Percentiles rank a stretch among this genome's conserved stretches.
phyloP scores from a whole-genome alignment of 1,140 invertebrate genomes.

The Meloidogyne exigua region DNA sequence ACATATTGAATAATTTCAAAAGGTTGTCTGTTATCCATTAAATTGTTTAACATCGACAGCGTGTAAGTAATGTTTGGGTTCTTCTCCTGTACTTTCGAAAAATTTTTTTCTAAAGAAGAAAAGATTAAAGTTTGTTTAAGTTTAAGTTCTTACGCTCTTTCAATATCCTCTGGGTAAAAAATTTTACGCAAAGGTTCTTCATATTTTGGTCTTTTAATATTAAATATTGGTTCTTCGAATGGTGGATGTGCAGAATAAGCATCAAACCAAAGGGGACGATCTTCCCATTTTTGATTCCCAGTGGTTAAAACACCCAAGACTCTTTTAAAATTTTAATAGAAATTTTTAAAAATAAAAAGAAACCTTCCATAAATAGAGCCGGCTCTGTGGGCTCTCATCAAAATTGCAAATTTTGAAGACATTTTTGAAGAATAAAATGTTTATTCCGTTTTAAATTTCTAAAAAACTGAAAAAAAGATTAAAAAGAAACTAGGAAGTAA shows the following conservation, averaged over 20 bases:
- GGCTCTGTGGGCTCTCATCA: neutral
- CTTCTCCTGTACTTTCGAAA: neutral
- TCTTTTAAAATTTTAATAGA: conserved; percentile 8
- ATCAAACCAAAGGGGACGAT: conserved; percentile 83
- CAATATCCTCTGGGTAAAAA: conserved; percentile 78
- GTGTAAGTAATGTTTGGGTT: neutral
- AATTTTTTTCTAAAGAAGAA: neutral
- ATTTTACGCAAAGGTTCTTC: conserved; percentile 70
- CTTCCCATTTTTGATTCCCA: conserved; percentile 75
- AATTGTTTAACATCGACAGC: neutral
- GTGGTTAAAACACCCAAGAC: conserved; percentile 74
- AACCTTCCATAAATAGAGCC: neutral
- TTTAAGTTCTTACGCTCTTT: conserved; percentile 15
- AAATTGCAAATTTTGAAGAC: neutral
- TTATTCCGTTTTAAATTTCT: no score
- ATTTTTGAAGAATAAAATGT: neutral
- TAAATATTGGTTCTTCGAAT: conserved; percentile 74
- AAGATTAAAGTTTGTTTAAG: neutral
- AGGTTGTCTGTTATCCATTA: neutral
- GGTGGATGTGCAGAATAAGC: conserved; percentile 86
- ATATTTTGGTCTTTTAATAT: conserved; percentile 69
- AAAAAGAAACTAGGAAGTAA: no score
- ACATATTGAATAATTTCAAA: neutral
- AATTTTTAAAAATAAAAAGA: neutral
- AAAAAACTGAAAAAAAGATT: no score